Base-by-base conservation (phyloP, 2,888 invertebrate species). In the Leptopilina syphax region DNA sequence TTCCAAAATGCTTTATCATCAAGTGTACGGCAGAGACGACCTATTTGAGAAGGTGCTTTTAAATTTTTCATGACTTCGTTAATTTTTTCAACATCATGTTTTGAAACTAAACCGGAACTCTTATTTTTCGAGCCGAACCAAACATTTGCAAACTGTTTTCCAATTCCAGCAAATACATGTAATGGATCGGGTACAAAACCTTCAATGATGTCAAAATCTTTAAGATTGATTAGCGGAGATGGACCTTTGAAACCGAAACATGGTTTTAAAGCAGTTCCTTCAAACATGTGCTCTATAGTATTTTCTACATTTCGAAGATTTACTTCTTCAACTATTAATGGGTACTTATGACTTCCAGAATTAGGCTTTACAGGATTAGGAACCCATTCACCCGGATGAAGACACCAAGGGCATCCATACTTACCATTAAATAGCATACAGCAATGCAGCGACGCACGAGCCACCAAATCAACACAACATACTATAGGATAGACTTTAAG, bases 401-500 rank as follows among this genome's bases (percentile, higher is more conserved):
- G 65, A 24, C 83, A 83, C 65, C 79, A 79, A 24, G 47, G 18
- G 41, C 82, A 83, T 3, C 82, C 79, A 44, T n/a, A 81, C 1
- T 77, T 41, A 2, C 78, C 81, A 65, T 82, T 81, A 6, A 18
- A 63, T 8, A 24, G 63, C 3, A 24, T 63, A 9, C 24, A 9
- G 24, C 63, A 24, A 7, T 63, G 63, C 24, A 63, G 24, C 9
- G 24, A 24, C 3, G 63, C 63, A 1, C 24, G 18, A 24, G 82
- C 83, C 0, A 79, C 60, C 4, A 78, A 78, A 34, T 82, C 82
- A 12, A 82, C 82, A 44, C 82, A 79, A n/a, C 82, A 81, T 13
- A 77, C 65, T 18, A 81, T 10, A 12, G 78, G 44, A 13, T 50
- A 76, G 7, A 80, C 27, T 78, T 79, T 76, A n/a, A 80, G 73